Evolutionary conservation across 2,797 vertebrate genomes (phyloP).

Genomic region (Saxicola maurus): DNA sequence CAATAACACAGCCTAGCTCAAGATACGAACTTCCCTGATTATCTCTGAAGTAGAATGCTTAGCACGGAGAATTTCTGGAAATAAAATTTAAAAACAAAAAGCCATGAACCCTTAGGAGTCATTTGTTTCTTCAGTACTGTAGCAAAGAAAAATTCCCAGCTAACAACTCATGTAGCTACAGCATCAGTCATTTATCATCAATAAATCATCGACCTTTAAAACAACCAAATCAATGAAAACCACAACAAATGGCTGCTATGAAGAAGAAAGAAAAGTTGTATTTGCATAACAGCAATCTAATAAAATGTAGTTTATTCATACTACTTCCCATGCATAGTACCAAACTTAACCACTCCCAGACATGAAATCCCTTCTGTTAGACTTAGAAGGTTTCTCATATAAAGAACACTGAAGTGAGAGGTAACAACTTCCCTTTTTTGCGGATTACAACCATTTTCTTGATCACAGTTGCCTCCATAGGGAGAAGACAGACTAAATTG

Average conservation of each 20-base stretch:
- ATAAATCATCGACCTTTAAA: slow-evolving; percentile 60
- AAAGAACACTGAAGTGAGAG: neutral
- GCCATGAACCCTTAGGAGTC: slow-evolving; percentile 24
- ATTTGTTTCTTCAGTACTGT: slow-evolving; percentile 42
- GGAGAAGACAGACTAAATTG: neutral
- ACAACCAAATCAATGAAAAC: slow-evolving; percentile 30
- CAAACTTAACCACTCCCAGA: neutral
- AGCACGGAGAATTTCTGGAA: slow-evolving; percentile 51
- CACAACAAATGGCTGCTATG: neutral
- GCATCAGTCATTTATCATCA: slow-evolving; percentile 29
- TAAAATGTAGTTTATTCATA: neutral
- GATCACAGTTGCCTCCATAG: neutral
- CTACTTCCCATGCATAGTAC: neutral
- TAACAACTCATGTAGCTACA: slow-evolving; percentile 34
- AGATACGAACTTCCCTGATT: neutral
- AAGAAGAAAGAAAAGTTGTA: slow-evolving; percentile 16
- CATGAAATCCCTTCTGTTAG: neutral
- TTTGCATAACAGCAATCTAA: neutral
- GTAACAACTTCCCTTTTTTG: neutral
- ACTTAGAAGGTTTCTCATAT: neutral
- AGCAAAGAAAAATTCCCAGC: slow-evolving; percentile 44
- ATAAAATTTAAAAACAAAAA: slow-evolving; percentile 64
- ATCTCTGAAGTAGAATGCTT: slow-evolving; percentile 44
- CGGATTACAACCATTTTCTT: neutral
- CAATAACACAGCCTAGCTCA: slow-evolving; percentile 9